Evolutionary conservation across 2,888 invertebrate species (phyloP).

Genomic region (Drosophila colorata): DNA sequence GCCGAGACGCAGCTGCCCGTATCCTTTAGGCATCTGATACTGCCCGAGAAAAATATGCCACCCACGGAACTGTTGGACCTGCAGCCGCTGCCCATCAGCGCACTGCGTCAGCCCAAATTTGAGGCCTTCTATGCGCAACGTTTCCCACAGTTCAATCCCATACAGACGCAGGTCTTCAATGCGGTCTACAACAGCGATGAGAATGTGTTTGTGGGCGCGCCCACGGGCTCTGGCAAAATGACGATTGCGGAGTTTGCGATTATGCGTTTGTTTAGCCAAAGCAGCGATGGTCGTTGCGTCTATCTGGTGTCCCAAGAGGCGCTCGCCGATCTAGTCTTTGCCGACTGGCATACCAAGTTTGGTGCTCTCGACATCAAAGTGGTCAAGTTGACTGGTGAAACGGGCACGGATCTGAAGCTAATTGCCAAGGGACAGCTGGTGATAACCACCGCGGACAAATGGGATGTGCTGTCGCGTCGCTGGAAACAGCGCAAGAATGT

Average conservation of each 20-base stretch:
- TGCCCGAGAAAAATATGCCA: slow-evolving; percentile 99
- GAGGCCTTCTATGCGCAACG: slow-evolving; percentile 94
- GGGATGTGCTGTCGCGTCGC: slow-evolving; percentile 98
- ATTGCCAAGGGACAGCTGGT: slow-evolving; percentile 98
- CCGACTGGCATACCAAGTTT: slow-evolving; percentile 97
- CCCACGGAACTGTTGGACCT: slow-evolving; percentile 98
- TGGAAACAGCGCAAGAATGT: slow-evolving; percentile 99
- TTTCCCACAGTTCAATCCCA: slow-evolving; percentile 98
- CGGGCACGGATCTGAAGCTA: slow-evolving; percentile 97
- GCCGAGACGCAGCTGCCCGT: slow-evolving; percentile 98
- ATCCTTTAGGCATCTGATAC: slow-evolving; percentile 97
- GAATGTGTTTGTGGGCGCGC: slow-evolving; percentile 98
- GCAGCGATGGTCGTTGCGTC: slow-evolving; percentile 93
- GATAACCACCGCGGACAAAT: slow-evolving; percentile 98
- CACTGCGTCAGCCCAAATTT: slow-evolving; percentile 93
- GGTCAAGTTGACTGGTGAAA: slow-evolving; percentile 97
- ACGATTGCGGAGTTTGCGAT: slow-evolving; percentile 98
- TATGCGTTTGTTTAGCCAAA: slow-evolving; percentile 92
- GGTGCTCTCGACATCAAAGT: slow-evolving; percentile 91
- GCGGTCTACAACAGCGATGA: slow-evolving; percentile 99
- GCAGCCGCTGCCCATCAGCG: slow-evolving; percentile 97
- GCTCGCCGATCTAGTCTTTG: slow-evolving; percentile 94
- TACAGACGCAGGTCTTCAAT: slow-evolving; percentile 99
- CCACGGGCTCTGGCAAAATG: slow-evolving; percentile 96
- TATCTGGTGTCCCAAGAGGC: slow-evolving; percentile 97